Evolutionary conservation across 1,140 invertebrate species (phyloP), one percentile per base, ranked within the genome.

Genomic region (Bilobella aurantiaca): DNA sequence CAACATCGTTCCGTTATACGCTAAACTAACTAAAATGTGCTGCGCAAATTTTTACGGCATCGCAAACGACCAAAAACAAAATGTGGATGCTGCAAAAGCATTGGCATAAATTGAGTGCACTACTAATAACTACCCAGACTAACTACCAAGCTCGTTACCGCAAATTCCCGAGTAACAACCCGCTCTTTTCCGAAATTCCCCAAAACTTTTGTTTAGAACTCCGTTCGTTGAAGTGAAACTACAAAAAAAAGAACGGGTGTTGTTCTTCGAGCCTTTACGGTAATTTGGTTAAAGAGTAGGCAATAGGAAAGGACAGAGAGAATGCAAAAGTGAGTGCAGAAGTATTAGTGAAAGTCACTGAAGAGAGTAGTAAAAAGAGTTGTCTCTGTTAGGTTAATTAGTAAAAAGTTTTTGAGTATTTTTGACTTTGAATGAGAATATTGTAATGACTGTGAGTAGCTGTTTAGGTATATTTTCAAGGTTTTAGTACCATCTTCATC

Each of bases 401-500:
- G n/a, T 42, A 12, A 42, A 42, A 42, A 42, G 8, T 42, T 42
- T n/a, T 42, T 34, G 29, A 73, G 65, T 68, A 71, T 69, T 57
- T 64, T 68, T 53, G 49, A 37, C 18, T 62, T 37, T 46, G 59
- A 62, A 62, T 62, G 59, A 37, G 59, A 62, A 62, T 62, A 29
- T 31, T 58, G 27, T 14, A 8, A 29, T 16, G 49, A 16, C 21
- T 56, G 8, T 8, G 25, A 31, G 14, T 56, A 58, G 57, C 3
- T 58, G 12, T 53, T 12, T 14, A 53, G n/a, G n/a, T 53, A 42
- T 42, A 12, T 42, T 18, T 12, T 42, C 18, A 42, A 18, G 25
- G 14, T 53, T 53, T 23, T 14, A 92, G 86, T 96, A 98, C 95
- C 94, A 87, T 96, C 93, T 88, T 98, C 94, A 77, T 93, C 90